Conservation (phyloP, 2,888 invertebrate species). For the Sericinus montela region DNA sequence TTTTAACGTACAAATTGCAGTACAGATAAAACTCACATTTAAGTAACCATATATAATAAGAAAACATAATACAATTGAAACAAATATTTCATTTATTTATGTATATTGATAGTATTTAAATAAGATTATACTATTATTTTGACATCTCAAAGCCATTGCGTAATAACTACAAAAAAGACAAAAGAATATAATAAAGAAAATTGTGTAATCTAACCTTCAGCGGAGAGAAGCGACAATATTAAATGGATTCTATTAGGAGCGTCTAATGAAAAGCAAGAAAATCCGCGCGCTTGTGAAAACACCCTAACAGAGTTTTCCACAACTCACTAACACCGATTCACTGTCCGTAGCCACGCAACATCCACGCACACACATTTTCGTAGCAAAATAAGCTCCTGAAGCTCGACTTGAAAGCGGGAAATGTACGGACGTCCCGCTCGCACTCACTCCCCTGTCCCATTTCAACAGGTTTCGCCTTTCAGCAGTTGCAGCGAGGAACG, state of each 20-base stretch:
- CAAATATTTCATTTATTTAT: too few species aligned
- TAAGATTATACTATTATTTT: too few species aligned
- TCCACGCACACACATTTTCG: slow-evolving; percentile 66
- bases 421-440: slow-evolving; percentile 45
- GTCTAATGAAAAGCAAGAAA: slow-evolving; percentile 51
- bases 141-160: too few species aligned
- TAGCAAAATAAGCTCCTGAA: slow-evolving; percentile 72
- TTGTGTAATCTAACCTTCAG: background rate
- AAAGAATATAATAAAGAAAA: too few species aligned
- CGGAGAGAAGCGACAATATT: slow-evolving; percentile 32
- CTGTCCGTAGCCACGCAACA: slow-evolving; percentile 63
- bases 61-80: too few species aligned
- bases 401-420: slow-evolving; percentile 40
- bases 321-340: slow-evolving; percentile 70
- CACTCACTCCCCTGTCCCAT: slow-evolving; percentile 64
- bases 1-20: background rate
- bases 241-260: slow-evolving; percentile 44
- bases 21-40: too few species aligned
- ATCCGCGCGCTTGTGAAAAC: slow-evolving; percentile 62
- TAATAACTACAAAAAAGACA: too few species aligned
- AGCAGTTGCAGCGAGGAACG: slow-evolving; percentile 68
- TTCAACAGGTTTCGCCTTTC: slow-evolving; percentile 79
- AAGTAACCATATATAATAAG: too few species aligned
- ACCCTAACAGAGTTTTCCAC: slow-evolving; percentile 75
- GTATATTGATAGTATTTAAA: too few species aligned